Evolutionary conservation across 2,113 vertebrate species (phyloP).

Genomic region (Microcebus griseorufus): DNA sequence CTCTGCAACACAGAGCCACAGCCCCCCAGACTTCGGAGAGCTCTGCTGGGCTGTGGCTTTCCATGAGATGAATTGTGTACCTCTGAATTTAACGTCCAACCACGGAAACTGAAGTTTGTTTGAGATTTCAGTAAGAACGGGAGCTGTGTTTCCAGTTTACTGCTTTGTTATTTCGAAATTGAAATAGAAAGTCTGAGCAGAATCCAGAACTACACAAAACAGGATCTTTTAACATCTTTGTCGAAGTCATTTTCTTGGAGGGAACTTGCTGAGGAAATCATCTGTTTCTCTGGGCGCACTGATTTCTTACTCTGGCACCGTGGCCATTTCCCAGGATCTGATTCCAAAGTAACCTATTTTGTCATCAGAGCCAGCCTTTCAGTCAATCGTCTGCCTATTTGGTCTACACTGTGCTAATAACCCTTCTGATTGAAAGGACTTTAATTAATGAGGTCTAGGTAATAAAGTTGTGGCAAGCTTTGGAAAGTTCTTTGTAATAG

Average conservation of each 20-base stretch:
- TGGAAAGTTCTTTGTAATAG: not conserved
- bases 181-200: constrained; percentile 26
- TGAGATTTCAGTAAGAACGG: not conserved
- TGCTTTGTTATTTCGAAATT: constrained; percentile 45
- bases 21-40: not conserved
- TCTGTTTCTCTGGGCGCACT: not conserved
- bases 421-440: not conserved
- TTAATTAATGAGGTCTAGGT: constrained; percentile 6
- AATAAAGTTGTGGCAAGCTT: not conserved
- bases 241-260: constrained; percentile 55
- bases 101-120: not conserved
- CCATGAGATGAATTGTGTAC: too few species aligned
- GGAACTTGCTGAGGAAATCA: not conserved
- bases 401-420: not conserved
- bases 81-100: not conserved
- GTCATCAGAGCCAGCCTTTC: not conserved
- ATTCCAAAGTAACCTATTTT: constrained; percentile 42
- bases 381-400: not conserved
- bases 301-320: constrained; percentile 15
- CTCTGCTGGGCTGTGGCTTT: not conserved
- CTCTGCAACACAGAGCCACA: not conserved
- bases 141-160: not conserved
- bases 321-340: not conserved
- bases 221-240: not conserved
- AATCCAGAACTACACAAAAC: not conserved